Base-by-base conservation (phyloP, 1,140 invertebrate genomes). In the Octopus bimaculoides region DNA sequence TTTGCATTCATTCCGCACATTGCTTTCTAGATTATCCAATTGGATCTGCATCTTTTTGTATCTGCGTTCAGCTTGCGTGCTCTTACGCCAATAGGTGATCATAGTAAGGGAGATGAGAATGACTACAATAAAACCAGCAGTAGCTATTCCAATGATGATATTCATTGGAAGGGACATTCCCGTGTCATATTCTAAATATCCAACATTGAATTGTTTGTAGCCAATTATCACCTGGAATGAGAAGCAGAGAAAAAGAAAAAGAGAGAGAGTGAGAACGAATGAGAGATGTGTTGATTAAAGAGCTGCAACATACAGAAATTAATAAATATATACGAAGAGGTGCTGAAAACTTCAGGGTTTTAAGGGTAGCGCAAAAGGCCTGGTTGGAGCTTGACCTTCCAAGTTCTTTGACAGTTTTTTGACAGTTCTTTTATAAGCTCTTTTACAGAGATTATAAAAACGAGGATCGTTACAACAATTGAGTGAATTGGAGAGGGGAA, bases 11-110 rank as follows among this genome's bases (percentile, higher is more conserved):
- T 97, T 95, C 76, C 98, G 92, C 0, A 99, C 97, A 89, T 98
- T 98, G 87, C 96, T 98, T 89, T 99, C 98, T 73, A 99, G 91
- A n/a, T 97, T 98, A 84, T 99, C 98, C 95, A 99, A 98, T 91
- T 99, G 97, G 85, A 99, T 97, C 90, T 99, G 97, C 88, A 99
- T 98, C 54, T 97, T 93, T 89, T 97, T 98, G 89, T 98, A 98
- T 88, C 98, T 97, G 69, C 97, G 91, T 89, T 98, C 96, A 1
- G 97, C 96, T 90, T 98, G 96, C 4, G 96, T 98, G 75, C 95
- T 97, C 90, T 97, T 96, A 75, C 97, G 92, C 83, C 97, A 93
- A 54, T 97, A 93, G 66, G 98, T 91, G 41, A 97, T 94, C 75
- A 97, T 92, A 81, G 96, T 92, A 85, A 97, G 94, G 56, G 98